Base-by-base conservation (phyloP, 2,888 invertebrate species). In the Lasioglossum villosulum region DNA sequence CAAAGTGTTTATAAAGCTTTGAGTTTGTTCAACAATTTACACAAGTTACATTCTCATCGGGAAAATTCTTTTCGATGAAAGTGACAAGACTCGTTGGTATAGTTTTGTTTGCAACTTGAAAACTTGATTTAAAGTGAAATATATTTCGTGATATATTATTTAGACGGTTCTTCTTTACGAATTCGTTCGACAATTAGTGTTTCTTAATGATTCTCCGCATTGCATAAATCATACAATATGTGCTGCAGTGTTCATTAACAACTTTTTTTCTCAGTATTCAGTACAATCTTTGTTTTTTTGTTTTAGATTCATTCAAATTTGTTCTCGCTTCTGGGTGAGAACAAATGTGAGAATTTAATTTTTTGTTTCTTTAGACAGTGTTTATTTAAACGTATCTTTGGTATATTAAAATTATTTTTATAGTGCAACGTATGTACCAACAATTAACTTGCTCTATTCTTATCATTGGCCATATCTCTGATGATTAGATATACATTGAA, bases 61-160 rank as follows among this genome's bases (percentile, higher is more conserved):
- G 39, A 68, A 72, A 81, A 73, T 77, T 59, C 75, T 70, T 84
- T 75, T 85, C 27, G 5, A 48, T 23, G 30, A 78, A 73, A 85
- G 27, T 80, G 70, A 77, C 74, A 84, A 75, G 52, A 66, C 19
- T 48, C 42, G 74, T 27, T 63, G 14, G 19, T 73, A 37, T 68
- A 73, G 75, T 74, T 59, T 76, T 73, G 56, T 72, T 78, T 66
- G 59, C 23, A 19, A 34, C 30, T 78, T 73, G 45, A 56, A 68
- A 73, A 52, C 76, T 59, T 39, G 6, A 76, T 76, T 59, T 39
- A 5, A 30, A 39, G 27, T 72, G 39, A 10, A 56, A 78, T 30
- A 14, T 59, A 83, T 39, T 23, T 59, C 39, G 42, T 30, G 59
- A 72, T 75, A 30, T 68, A 14, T 77, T 34, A n/a, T 19, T 42